A percentile compares a stretch with the other conserved stretches of the same genome.
These are phyloP conservation scores for Pocillopora meandrina DNA, from an alignment of 92 coral and sea anemone species.

Conservation along the genomic window DNA sequence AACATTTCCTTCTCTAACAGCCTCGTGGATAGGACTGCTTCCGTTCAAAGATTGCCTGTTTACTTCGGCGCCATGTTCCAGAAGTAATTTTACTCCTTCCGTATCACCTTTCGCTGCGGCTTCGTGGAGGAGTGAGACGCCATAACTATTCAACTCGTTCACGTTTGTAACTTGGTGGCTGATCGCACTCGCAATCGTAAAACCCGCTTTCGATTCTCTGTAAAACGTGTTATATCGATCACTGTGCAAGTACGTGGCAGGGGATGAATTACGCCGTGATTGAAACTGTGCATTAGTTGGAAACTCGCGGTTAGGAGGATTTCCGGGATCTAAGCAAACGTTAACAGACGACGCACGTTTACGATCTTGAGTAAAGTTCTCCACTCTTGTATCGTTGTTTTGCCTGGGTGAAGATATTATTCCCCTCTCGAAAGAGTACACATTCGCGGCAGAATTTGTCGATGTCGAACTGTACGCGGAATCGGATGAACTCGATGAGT, in stretches of 20 bases:
- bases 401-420: conserved; percentile 16
- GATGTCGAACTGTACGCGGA: conserved; percentile 71
- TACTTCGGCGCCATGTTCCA: conserved; percentile 90
- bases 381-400: conserved; percentile 30
- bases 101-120: conserved; percentile 82
- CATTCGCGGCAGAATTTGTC: conserved; percentile 28
- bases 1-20: conserved; percentile 72
- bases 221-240: not conserved
- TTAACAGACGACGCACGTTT: conserved; percentile 12
- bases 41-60: conserved; percentile 92
- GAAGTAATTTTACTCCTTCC: conserved; percentile 62
- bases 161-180: conserved; percentile 52
- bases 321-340: not conserved
- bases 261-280: conserved; percentile 19
- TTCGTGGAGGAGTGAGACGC: conserved; percentile 88
- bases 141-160: conserved; percentile 75
- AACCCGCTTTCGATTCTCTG: not conserved
- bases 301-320: not conserved
- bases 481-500: conserved; percentile 76
- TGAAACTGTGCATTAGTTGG: not conserved
- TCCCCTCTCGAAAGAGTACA: conserved; percentile 9
- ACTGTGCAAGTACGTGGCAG: not conserved
- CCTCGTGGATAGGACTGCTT: conserved; percentile 94
- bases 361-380: conserved; percentile 20
- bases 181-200: conserved; percentile 39